Evolutionary conservation across 2,113 vertebrate species (phyloP).

Genomic region (Eulemur rufifrons): DNA sequence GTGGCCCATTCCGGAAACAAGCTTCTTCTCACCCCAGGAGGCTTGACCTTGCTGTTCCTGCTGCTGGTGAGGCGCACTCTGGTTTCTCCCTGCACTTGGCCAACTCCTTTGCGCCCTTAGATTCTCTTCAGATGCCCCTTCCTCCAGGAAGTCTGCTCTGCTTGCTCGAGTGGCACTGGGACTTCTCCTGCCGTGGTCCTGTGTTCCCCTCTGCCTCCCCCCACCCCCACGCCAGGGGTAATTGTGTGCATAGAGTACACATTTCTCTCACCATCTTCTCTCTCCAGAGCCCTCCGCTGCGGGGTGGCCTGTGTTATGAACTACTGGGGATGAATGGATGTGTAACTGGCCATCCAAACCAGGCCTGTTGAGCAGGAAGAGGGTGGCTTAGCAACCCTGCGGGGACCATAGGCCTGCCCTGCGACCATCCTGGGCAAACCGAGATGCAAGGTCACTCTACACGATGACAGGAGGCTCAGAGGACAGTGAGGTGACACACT

Average conservation of each 20-base stretch:
- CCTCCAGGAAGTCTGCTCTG: not conserved
- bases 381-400: accelerated
- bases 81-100: not conserved
- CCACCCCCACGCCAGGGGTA: too few relatives aligned
- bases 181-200: not conserved
- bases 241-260: not conserved
- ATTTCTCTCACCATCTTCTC: too few relatives aligned
- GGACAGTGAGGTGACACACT: accelerated
- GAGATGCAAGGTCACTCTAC: accelerated
- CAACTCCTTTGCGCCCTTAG: not conserved
- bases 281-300: not conserved
- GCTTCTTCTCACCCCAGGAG: not conserved
- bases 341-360: too few relatives aligned
- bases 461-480: not conserved
- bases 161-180: not conserved
- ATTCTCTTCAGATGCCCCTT: not conserved
- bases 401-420: too few relatives aligned
- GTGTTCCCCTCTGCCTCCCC: not conserved
- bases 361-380: accelerated
- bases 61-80: accelerated
- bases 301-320: accelerated
- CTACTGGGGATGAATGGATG: not conserved
- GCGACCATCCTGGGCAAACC: not conserved
- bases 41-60: accelerated
- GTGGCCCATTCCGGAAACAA: accelerated